Conservation (phyloP, 2,113 vertebrate species). For the Bettongia penicillata region DNA sequence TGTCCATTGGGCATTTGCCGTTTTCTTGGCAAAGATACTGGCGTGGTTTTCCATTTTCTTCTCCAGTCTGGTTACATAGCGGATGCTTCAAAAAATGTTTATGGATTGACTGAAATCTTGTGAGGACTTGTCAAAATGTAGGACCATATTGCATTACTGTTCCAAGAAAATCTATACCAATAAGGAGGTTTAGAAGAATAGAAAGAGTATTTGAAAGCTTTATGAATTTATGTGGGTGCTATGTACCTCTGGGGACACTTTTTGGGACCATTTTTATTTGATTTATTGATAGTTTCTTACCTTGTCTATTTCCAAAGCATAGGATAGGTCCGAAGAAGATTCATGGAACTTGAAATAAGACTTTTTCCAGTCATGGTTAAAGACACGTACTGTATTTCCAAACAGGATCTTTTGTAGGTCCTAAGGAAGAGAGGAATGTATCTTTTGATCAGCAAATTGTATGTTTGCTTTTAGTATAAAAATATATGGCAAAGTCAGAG, state of each 20-base stretch:
- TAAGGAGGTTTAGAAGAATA: background rate
- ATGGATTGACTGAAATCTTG: background rate
- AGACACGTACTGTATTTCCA: constrained; percentile 78
- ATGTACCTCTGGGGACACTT: background rate
- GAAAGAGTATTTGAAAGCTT: background rate
- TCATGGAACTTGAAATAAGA: constrained; percentile 86
- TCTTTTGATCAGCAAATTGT: background rate
- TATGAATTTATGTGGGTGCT: background rate
- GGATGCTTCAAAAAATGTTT: background rate
- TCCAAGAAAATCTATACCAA: background rate
- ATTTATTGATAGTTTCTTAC: constrained; percentile 71
- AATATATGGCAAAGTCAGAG: background rate
- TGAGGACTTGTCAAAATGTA: background rate
- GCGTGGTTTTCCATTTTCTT: background rate
- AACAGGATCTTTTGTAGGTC: constrained; percentile 87
- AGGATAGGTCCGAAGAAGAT: constrained; percentile 83
- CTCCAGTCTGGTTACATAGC: background rate
- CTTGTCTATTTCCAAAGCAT: constrained; percentile 84
- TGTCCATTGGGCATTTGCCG: background rate
- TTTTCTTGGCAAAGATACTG: background rate
- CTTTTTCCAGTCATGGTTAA: constrained; percentile 87
- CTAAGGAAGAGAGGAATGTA: constrained; percentile 76
- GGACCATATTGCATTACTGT: background rate
- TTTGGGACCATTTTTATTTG: background rate
- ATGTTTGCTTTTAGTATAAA: background rate